Conservation (phyloP, 2,888 invertebrate genomes). For the Balanococcus diminutus region DNA sequence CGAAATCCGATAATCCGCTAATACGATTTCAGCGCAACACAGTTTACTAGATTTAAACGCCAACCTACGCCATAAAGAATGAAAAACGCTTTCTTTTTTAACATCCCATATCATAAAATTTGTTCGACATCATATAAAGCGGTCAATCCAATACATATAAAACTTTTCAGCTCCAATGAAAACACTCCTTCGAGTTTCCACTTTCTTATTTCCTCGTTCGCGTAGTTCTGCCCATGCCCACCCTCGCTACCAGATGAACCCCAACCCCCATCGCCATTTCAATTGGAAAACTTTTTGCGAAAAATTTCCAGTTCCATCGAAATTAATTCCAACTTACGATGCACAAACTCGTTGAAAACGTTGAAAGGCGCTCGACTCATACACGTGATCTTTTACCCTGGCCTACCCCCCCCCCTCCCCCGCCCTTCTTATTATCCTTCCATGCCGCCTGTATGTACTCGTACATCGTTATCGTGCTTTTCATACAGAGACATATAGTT, state of each 20-base stretch:
- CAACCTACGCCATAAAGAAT: not conserved
- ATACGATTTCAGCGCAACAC: not conserved
- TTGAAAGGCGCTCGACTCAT: not conserved
- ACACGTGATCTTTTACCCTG: not conserved
- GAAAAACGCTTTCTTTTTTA: not conserved
- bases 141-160: conserved; percentile 11
- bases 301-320: not conserved
- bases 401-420: no score
- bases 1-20: not conserved
- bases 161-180: conserved; percentile 1
- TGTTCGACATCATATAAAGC: conserved; percentile 22
- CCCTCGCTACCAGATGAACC: not conserved
- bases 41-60: not conserved
- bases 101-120: conserved; percentile 17
- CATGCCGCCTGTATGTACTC: not conserved
- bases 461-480: not conserved
- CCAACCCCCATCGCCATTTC: not conserved
- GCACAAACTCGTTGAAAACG: not conserved
- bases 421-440: not conserved
- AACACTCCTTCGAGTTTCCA: not conserved
- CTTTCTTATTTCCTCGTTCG: not conserved
- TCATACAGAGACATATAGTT: not conserved
- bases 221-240: not conserved
- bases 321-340: not conserved
- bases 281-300: not conserved